Base-by-base conservation (phyloP, 1,140 invertebrate species). In the Brachionus paranguensis region DNA sequence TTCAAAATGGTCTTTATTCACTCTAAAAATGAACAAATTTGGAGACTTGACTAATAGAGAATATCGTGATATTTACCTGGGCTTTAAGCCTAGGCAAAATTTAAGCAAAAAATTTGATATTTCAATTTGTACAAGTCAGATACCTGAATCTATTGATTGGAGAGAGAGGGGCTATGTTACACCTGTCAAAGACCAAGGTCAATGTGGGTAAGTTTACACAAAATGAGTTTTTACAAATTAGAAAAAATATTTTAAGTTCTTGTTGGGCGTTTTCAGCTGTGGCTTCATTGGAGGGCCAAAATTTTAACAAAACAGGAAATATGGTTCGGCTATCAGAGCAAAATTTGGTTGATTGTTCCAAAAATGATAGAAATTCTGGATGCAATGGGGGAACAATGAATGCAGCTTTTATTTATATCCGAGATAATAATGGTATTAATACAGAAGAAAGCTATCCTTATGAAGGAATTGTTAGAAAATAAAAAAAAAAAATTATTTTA, bases 321-420 rank as follows among this genome's bases (percentile, higher is more conserved):
- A 83, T 88, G 7, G 47, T 86, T 2, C 85, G 84, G 20, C 84
- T 88, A 2, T 86, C 86, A 84, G 88, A 88, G 70, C 87, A 88
- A 84, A 85, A 88, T 55, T 79, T 88, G 2, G 85, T 88, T 27
- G 88, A 88, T 70, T 88, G 88, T 79, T 87, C 86, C 0, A 24
- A 24, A 29, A 84, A 60, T 20, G 84, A 84, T 45, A 83, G 85
- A 45, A 89, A 88, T 86, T 12, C 85, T 4, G 88, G 88, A 5
- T 89, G 88, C 84, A 47, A 86, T 20, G 88, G 88, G 14, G 88
- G 88, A 41, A 72, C 87, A 3, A 88, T 89, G 88, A 87, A 88
- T 72, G 65, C 86, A 7, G 87, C 86, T 17, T 89, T 89, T 81
- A 86, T 64, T 10, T 89, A 89, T 85, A 87, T 89, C 74, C 20